Percentiles rank a stretch among this genome's conserved stretches.
Evolutionary conservation across 23 tunicate species (phyloP).

Genomic region (Trididemnum miniatum): DNA sequence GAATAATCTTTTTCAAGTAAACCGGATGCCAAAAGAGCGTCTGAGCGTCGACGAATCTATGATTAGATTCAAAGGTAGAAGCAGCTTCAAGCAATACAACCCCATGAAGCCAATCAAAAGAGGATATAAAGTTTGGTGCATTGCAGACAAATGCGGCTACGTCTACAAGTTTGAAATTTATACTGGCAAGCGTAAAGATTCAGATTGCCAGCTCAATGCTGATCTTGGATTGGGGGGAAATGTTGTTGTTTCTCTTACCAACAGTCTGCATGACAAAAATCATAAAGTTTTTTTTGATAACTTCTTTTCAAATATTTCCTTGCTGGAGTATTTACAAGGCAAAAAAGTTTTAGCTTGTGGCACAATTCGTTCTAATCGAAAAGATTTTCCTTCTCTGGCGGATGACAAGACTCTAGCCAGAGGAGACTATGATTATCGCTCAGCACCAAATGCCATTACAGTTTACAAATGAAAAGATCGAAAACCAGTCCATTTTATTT

Average conservation of each 20-base stretch:
- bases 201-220: neutral
- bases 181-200: neutral
- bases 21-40: neutral
- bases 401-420: neutral
- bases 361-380: constrained; percentile 15
- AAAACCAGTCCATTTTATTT: constrained; percentile 28
- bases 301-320: neutral
- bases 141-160: constrained; percentile 12
- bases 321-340: neutral
- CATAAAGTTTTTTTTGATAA: constrained; percentile 30
- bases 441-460: neutral
- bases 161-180: constrained; percentile 11
- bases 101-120: constrained; percentile 31
- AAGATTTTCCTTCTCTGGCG: constrained; percentile 4
- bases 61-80: constrained; percentile 26
- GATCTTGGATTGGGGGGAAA: constrained; percentile 17
- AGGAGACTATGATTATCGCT: constrained; percentile 17
- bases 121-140: constrained; percentile 22
- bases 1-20: neutral
- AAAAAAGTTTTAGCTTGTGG: constrained; percentile 25
- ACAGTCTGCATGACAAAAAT: neutral
- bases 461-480: constrained; percentile 19
- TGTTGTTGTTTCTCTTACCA: neutral
- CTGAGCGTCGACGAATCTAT: constrained; percentile 18
- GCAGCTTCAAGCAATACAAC: constrained; percentile 21